Conservation (phyloP, 1,140 invertebrate species). For the Tetragnatha versicolor region DNA sequence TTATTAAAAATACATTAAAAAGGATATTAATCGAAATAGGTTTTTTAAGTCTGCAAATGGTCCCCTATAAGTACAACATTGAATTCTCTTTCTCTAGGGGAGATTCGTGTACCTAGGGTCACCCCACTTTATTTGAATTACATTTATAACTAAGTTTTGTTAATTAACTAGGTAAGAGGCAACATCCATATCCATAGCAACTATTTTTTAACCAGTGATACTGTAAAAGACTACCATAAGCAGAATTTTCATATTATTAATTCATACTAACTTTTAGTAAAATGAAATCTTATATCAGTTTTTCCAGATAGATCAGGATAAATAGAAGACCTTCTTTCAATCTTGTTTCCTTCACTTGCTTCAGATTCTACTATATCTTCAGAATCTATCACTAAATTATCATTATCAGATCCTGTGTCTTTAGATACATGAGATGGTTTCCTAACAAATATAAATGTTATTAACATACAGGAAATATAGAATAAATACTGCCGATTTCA, state of each 20-base stretch:
- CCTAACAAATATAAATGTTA: background rate
- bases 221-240: background rate
- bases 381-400: constrained; percentile 55
- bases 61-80: too few relatives aligned
- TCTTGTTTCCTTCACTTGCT: background rate
- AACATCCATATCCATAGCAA: too few relatives aligned
- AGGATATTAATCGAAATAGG: too few relatives aligned
- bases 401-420: constrained; percentile 44
- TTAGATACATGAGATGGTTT: background rate
- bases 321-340: constrained; percentile 56
- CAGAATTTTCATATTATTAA: constrained; percentile 51
- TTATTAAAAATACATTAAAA: too few relatives aligned
- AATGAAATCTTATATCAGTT: constrained; percentile 63
- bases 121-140: too few relatives aligned
- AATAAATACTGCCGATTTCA: background rate
- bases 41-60: too few relatives aligned
- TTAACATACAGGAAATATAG: background rate
- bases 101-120: too few relatives aligned
- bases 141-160: too few relatives aligned
- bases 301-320: constrained; percentile 62
- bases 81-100: too few relatives aligned
- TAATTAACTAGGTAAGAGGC: too few relatives aligned
- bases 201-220: background rate
- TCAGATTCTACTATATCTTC: constrained; percentile 44
- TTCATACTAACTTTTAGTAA: constrained; percentile 64